A percentile compares a stretch with the other conserved stretches of the same genome.
Evolutionary conservation across 2,888 invertebrate species (phyloP).

Genomic region (Pediacus dermestoides): DNA sequence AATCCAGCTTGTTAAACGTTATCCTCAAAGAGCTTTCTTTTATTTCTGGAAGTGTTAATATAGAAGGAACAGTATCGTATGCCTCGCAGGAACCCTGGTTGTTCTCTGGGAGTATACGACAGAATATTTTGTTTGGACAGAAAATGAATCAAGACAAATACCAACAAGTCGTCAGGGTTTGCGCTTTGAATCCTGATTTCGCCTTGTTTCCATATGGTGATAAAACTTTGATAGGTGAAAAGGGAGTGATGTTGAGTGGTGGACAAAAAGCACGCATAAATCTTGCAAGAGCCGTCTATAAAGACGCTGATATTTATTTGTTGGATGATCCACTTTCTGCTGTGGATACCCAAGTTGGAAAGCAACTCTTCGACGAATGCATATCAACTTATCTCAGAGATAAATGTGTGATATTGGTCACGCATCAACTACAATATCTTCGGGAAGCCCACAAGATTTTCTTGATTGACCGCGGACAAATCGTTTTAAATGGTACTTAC

Average conservation of each 20-base stretch:
- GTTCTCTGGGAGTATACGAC: not conserved
- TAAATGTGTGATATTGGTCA: not conserved
- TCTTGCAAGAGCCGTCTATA: not conserved
- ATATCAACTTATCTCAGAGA: not conserved
- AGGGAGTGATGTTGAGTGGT: not conserved
- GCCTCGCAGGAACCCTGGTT: not conserved
- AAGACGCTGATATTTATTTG: constrained; percentile 1
- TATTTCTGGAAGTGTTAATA: not conserved
- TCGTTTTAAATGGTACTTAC: too few relatives aligned
- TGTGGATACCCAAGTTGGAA: not conserved
- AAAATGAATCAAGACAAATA: not conserved
- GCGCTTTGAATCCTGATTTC: not conserved
- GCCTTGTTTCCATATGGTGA: not conserved
- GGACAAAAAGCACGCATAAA: constrained; percentile 4
- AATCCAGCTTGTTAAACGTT: not conserved
- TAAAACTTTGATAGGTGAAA: not conserved
- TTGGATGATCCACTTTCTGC: constrained; percentile 2
- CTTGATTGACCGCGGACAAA: too few relatives aligned
- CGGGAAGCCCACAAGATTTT: constrained; percentile 54
- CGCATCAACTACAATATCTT: constrained; percentile 53
- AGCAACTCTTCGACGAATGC: not conserved
- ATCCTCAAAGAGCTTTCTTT: not conserved
- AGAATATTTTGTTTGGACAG: not conserved
- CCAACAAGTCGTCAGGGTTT: not conserved
- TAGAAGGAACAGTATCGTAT: not conserved